phyloP scores from a whole-genome alignment of 64 coral and sea anemone genomes.

The Porites lutea region DNA sequence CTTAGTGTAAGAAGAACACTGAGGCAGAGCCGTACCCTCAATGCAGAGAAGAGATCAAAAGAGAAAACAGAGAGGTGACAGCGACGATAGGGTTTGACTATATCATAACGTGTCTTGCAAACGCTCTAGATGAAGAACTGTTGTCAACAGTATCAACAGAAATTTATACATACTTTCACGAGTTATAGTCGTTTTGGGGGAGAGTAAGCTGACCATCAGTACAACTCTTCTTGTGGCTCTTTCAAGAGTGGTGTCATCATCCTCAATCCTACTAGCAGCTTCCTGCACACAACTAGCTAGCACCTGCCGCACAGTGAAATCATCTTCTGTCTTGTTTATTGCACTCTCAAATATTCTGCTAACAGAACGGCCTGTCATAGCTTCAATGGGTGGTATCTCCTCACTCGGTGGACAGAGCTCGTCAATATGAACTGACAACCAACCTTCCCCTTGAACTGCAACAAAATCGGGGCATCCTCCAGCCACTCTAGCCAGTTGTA shows the following conservation, averaged over 20 bases:
- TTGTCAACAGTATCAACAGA: no score
- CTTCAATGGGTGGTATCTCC: conserved; percentile 68
- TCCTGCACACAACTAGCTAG: conserved; percentile 74
- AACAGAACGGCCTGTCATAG: conserved; percentile 68
- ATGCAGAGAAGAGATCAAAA: no score
- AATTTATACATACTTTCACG: background rate
- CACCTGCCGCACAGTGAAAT: conserved; percentile 18
- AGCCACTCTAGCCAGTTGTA: conserved; percentile 77
- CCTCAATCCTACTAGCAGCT: conserved; percentile 76
- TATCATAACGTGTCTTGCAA: no score
- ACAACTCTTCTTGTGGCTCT: conserved; percentile 80
- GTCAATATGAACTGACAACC: conserved; percentile 88
- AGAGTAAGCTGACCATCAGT: conserved; percentile 62
- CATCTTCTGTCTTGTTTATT: background rate
- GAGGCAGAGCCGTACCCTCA: no score
- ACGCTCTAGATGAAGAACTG: no score
- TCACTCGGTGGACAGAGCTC: conserved; percentile 62
- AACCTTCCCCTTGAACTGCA: conserved; percentile 79
- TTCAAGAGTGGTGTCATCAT: conserved; percentile 26
- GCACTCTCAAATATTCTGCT: conserved; percentile 68
- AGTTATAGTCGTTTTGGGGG: background rate
- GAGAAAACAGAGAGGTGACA: no score
- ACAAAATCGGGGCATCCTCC: conserved; percentile 77
- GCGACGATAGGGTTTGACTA: no score
- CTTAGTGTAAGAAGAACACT: no score